Conservation (phyloP, 2,888 invertebrate genomes). For the Plebejus melissa region DNA sequence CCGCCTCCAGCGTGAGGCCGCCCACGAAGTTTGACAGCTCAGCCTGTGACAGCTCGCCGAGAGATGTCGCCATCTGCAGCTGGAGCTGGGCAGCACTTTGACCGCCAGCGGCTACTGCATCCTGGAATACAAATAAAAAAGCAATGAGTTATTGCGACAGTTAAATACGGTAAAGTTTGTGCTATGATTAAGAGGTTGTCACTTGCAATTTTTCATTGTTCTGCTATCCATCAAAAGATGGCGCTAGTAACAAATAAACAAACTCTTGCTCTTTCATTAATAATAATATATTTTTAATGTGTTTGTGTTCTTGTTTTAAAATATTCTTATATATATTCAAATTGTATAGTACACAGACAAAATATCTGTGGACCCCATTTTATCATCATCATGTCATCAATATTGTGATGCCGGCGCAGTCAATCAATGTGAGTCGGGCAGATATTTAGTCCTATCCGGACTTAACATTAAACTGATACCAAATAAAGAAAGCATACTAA, state of each 20-base stretch:
- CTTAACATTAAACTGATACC: neutral
- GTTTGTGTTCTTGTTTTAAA: no score
- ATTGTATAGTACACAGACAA: neutral
- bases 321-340: neutral
- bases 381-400: neutral
- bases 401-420: no score
- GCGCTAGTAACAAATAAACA: constrained; percentile 19
- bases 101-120: constrained; percentile 80
- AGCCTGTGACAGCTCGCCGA: constrained; percentile 85
- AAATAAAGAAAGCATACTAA: constrained; percentile 47
- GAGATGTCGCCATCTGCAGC: constrained; percentile 68
- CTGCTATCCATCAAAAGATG: constrained; percentile 36
- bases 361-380: neutral
- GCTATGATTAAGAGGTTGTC: neutral
- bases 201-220: neutral
- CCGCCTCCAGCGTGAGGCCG: constrained; percentile 74
- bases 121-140: constrained; percentile 62
- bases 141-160: neutral
- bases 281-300: neutral
- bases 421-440: no score
- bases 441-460: no score
- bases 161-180: neutral
- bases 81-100: constrained; percentile 74
- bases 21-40: constrained; percentile 84
- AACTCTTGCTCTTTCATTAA: neutral